Conservation (phyloP, 2,888 invertebrate genomes). For the Epistrophe grossulariae region DNA sequence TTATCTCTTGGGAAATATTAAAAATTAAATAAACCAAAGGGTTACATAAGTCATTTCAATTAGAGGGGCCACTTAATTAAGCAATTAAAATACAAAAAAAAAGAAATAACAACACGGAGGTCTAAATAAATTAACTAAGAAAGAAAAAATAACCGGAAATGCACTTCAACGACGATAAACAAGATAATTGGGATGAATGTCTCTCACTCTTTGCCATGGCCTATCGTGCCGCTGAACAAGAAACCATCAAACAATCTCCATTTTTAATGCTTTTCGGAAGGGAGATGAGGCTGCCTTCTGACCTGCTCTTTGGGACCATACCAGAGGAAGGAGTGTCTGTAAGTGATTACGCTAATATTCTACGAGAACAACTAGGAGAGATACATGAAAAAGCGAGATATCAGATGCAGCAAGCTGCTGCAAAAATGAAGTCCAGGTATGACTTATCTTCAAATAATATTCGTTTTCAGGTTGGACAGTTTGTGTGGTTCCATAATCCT, state of each 20-base stretch:
- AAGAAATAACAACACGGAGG: constrained; percentile 18
- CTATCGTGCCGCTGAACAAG: constrained; percentile 10
- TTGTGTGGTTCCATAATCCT: background rate
- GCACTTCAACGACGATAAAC: constrained; percentile 13
- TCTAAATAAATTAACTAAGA: constrained; percentile 38
- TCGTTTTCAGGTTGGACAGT: constrained; percentile 13
- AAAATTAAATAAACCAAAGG: constrained; percentile 41
- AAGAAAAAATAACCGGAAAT: constrained; percentile 38
- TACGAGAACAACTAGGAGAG: background rate
- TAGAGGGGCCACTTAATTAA: constrained; percentile 36
- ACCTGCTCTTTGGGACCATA: constrained; percentile 2
- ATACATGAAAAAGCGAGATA: background rate
- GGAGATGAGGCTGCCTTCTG: constrained; percentile 15
- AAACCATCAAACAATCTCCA: constrained; percentile 19
- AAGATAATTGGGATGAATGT: constrained; percentile 10
- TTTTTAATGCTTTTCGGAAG: constrained; percentile 23
- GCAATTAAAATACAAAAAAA: constrained; percentile 39
- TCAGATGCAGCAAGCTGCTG: background rate
- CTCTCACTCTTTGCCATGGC: constrained; percentile 15
- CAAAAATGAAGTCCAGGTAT: constrained; percentile 10
- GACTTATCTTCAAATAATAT: constrained; percentile 5
- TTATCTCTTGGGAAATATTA: constrained; percentile 9
- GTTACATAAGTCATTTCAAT: constrained; percentile 53
- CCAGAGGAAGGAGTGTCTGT: constrained; percentile 1
- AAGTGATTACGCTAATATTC: background rate